These are phyloP conservation scores for Tryphoninae sp. DNA, from an alignment of 2,888 invertebrate species.

Conservation along the genomic window DNA sequence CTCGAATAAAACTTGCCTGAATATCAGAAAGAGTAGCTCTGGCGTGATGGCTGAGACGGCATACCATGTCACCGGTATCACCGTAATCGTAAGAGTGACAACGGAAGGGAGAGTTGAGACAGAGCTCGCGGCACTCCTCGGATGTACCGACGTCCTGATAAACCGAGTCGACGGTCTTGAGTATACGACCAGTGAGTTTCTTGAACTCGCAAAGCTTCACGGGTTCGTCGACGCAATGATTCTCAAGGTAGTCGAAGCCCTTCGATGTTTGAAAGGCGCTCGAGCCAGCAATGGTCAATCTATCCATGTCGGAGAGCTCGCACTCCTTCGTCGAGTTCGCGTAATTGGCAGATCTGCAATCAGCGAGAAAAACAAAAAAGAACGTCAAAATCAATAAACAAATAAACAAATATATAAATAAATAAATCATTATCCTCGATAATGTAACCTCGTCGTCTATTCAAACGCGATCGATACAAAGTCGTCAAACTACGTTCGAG, in stretches of 20 bases:
- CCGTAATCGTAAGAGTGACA: slow-evolving; percentile 97
- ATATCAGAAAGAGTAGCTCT: slow-evolving; percentile 94
- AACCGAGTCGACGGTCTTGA: slow-evolving; percentile 96
- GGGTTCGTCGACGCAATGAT: slow-evolving; percentile 97
- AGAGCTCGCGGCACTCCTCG: slow-evolving; percentile 94
- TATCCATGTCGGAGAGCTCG: slow-evolving; percentile 95
- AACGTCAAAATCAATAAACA: slow-evolving; percentile 10
- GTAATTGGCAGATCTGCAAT: slow-evolving; percentile 93
- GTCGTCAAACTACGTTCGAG: no score
- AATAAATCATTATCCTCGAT: not conserved
- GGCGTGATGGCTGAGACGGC: slow-evolving; percentile 95
- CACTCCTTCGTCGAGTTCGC: slow-evolving; percentile 93
- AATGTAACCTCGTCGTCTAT: not conserved
- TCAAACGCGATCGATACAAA: not conserved
- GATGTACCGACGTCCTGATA: slow-evolving; percentile 93
- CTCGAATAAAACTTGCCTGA: slow-evolving; percentile 83
- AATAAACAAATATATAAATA: not conserved
- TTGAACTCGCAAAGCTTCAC: slow-evolving; percentile 97
- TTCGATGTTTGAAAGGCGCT: slow-evolving; percentile 86
- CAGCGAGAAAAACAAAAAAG: slow-evolving; percentile 60
- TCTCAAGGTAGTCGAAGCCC: slow-evolving; percentile 92
- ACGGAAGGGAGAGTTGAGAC: slow-evolving; percentile 92
- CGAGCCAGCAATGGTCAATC: slow-evolving; percentile 92
- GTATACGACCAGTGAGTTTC: slow-evolving; percentile 92
- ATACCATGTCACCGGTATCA: slow-evolving; percentile 96